Base-by-base conservation (phyloP, 2,888 invertebrate species). In the Nephrotoma guestfalica region DNA sequence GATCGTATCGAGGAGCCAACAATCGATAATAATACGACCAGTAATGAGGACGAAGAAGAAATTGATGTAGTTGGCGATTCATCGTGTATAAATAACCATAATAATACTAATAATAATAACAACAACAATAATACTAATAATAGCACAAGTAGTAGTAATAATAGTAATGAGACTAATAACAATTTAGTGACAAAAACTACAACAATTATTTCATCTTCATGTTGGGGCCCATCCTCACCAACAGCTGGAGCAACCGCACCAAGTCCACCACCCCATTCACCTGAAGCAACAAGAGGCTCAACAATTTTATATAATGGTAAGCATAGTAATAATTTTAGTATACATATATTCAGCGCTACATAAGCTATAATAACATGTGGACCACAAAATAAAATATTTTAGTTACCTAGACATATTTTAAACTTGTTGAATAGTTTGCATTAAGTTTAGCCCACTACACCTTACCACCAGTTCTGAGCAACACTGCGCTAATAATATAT, bases 61-160 rank as follows among this genome's bases (percentile, higher is more conserved):
- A 96, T 96, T 93, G 96, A 96, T 94, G 96, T 96, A 90, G 96
- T 96, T 89, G 96, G 96, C 88, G 96, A 96, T 89, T 92, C 91
- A 42, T 88, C 88, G 87, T 88, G 40, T 86, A 88, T 85, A 88
- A 87, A 83, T 86, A 86, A 43, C 85, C 83, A 88, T 89, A 87
- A 87, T 88, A 87, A 87, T 86, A 86, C 57, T 86, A 87, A 47
- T 87, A 88, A 86, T 90, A 87, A 89, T 91, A 88, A 88, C 90
- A 45, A 85, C 87, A 85, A 86, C 88, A 88, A 89, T 89, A 87
- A 86, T 88, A 87, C 87, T 83, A 92, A 92, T 91, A 88, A 88
- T 87, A 85, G 87, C 88, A 84, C 87, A 88, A 88, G 87, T 88
- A 89, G 85, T 88, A 88, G 42, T 87, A 88, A 85, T 88, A 87